Evolutionary conservation across 2,888 invertebrate species (phyloP).

Genomic region (Acrobeloides nanus): DNA sequence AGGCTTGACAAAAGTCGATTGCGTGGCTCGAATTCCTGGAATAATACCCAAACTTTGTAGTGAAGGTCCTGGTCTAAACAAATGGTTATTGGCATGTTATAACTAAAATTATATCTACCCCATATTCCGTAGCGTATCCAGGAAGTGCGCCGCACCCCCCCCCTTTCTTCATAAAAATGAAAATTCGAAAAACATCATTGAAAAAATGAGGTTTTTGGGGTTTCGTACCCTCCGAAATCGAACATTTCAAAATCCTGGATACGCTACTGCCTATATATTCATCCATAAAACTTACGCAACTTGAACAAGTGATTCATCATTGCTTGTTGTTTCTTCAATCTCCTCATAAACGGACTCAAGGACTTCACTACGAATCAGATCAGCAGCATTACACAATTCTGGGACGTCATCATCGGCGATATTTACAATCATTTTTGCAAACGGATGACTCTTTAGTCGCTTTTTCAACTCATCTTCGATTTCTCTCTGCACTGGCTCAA

Average conservation of each 20-base stretch:
- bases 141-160: too few species aligned
- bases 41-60: slow-evolving; percentile 40
- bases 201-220: too few species aligned
- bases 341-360: slow-evolving; percentile 34
- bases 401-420: slow-evolving; percentile 12
- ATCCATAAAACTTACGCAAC: too few species aligned
- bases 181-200: too few species aligned
- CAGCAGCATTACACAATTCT: slow-evolving; percentile 19
- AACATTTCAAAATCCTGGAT: not conserved
- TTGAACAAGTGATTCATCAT: too few species aligned
- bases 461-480: slow-evolving; percentile 44
- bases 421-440: slow-evolving; percentile 34
- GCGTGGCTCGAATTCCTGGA: not conserved
- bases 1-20: slow-evolving; percentile 1
- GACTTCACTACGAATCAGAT: slow-evolving; percentile 28
- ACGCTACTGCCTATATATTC: too few species aligned
- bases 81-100: slow-evolving; percentile 1
- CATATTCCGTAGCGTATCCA: too few species aligned
- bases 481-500: slow-evolving; percentile 34
- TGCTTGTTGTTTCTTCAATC: slow-evolving; percentile 9
- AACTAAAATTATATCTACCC: too few species aligned
- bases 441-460: slow-evolving; percentile 36
- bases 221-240: not conserved
- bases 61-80: slow-evolving; percentile 30
- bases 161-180: too few species aligned